Base-by-base conservation (phyloP, 2,888 invertebrate genomes). In the Latrodectus elegans region DNA sequence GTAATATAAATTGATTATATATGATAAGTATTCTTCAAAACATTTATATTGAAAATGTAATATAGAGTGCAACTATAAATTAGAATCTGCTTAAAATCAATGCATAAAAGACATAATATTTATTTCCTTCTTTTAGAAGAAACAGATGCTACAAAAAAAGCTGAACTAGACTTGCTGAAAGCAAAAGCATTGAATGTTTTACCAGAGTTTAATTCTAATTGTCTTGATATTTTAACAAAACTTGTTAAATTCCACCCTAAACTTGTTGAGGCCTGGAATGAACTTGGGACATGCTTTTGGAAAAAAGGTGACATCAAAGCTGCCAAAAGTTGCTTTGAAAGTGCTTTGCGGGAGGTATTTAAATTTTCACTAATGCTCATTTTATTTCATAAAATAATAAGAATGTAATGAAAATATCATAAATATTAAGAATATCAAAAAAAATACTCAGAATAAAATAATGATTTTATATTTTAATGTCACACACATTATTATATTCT, bases 261-360 rank as follows among this genome's bases (percentile, higher is more conserved):
- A 90, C 92, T 95, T 81, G 94, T 95, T 0, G 95, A 95, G 80
- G 96, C 96, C 0, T 97, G 97, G 97, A 97, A 97, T 91, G 95
- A 97, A 92, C 93, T 97, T 0, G 97, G 97, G 0, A 96, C 97
- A 92, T 96, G 95, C 91, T 96, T 96, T 92, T 97, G 96, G 95
- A 97, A 97, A 92, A 96, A 95, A 91, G 94, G 95, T 91, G 96
- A 97, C 91, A 93, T 96, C 9, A 94, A 94, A 89, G 95, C 95
- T 91, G 96, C 97, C 0, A 95, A 95, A 91, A 95, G 95, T 90
- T 97, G 97, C 92, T 97, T 97, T 92, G 94, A 95, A 91, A 95
- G 95, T 75, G 96, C 93, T 15, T 90, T 93, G 6, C 91, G 91
- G 89, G 92, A 93, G 91, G 92, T 90, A 81, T 55, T 15, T 55